Conservation (phyloP, 1,140 invertebrate species). For the Drosophila baimaii region DNA sequence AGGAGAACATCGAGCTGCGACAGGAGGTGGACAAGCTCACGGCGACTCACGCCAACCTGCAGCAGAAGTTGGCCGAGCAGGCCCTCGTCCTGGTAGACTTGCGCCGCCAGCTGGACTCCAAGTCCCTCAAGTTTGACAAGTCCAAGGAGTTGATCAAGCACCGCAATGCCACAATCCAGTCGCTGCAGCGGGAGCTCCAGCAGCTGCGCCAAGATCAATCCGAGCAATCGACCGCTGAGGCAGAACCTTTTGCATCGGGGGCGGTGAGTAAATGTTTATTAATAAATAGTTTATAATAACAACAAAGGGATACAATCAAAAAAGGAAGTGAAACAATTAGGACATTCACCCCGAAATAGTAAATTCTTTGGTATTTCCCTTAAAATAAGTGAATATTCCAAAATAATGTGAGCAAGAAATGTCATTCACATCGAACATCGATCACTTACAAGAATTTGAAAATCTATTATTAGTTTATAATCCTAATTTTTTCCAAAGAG, state of each 20-base stretch:
- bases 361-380: neutral
- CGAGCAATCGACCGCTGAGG: too few relatives aligned
- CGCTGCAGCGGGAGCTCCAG: conserved; percentile 65
- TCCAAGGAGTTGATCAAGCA: conserved; percentile 83
- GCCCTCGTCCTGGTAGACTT: conserved; percentile 46
- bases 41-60: neutral
- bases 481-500: too few relatives aligned
- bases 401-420: too few relatives aligned
- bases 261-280: neutral
- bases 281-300: too few relatives aligned
- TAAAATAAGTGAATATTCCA: too few relatives aligned
- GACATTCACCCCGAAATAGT: too few relatives aligned
- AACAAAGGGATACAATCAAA: too few relatives aligned
- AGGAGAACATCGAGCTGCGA: conserved; percentile 34
- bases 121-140: conserved; percentile 80
- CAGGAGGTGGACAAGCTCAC: conserved; percentile 37
- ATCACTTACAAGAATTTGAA: too few relatives aligned
- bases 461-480: too few relatives aligned
- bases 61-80: conserved; percentile 16
- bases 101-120: conserved; percentile 54
- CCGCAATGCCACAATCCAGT: conserved; percentile 74
- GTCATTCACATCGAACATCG: too few relatives aligned
- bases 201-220: conserved; percentile 28
- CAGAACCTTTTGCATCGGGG: neutral
- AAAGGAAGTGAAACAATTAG: too few relatives aligned